Evolutionary conservation across 53 echinoderm and acorn worm species (phyloP).

Genomic region (Glandiceps talaboti): DNA sequence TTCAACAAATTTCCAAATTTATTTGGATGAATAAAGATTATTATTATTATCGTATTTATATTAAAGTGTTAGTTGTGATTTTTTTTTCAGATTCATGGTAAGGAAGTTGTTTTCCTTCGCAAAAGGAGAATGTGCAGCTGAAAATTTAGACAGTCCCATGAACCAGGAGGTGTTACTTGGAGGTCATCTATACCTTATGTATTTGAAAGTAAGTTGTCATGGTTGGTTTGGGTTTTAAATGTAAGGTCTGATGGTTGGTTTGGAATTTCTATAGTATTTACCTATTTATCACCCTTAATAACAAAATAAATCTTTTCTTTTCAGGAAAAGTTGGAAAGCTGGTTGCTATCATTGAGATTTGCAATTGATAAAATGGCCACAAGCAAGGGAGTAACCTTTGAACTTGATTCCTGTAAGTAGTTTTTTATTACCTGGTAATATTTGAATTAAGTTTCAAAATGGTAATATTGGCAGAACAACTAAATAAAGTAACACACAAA

Average conservation of each 20-base stretch:
- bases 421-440: neutral
- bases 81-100: constrained; percentile 25
- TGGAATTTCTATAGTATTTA: no score
- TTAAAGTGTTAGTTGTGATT: constrained; percentile 33
- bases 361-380: constrained; percentile 39
- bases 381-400: neutral
- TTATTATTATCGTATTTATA: constrained; percentile 59
- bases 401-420: constrained; percentile 2
- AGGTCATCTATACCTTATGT: constrained; percentile 87
- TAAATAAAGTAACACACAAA: neutral
- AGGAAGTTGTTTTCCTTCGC: constrained; percentile 82
- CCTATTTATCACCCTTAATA: no score
- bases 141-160: constrained; percentile 92
- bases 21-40: constrained; percentile 27
- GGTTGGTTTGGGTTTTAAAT: no score
- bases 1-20: no score
- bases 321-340: constrained; percentile 64
- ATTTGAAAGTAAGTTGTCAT: constrained; percentile 67
- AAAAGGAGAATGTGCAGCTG: constrained; percentile 62
- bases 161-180: constrained; percentile 79
- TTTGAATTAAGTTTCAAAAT: no score
- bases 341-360: constrained; percentile 31
- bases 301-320: constrained; percentile 7
- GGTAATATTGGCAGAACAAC: neutral
- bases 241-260: no score